Percentiles rank a stretch among this genome's conserved stretches.
These are phyloP conservation scores for Poliocrania exsul DNA, from an alignment of 2,797 vertebrate genomes.

Conservation along the genomic window DNA sequence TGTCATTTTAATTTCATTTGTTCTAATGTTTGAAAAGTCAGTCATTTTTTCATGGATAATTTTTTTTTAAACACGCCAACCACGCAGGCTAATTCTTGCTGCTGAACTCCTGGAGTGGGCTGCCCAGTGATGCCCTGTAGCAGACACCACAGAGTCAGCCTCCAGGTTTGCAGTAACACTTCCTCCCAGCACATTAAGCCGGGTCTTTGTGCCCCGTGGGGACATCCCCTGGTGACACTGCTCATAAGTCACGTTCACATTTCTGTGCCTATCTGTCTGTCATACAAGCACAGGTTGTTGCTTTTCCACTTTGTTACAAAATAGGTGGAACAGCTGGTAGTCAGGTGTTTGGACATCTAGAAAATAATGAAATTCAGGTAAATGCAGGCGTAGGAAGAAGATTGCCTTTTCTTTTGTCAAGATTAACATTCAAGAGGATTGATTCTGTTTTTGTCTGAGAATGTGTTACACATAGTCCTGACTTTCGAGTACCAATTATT, in stretches of 20 bases:
- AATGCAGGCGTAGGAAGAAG: neutral
- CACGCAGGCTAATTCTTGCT: neutral
- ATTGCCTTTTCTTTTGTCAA: neutral
- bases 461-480: neutral
- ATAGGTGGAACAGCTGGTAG: neutral
- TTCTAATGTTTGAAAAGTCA: neutral
- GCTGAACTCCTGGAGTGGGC: neutral
- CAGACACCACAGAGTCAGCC: neutral
- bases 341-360: neutral
- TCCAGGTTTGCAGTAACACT: neutral
- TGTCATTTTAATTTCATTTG: conserved; percentile 12
- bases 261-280: neutral
- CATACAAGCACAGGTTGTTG: neutral
- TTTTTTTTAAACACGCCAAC: neutral
- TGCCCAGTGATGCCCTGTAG: neutral
- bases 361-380: neutral
- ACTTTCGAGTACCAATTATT: neutral
- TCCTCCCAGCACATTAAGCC: neutral
- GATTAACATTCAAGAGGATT: neutral
- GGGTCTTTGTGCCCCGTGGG: neutral
- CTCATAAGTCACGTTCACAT: neutral
- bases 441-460: neutral
- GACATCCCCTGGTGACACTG: neutral
- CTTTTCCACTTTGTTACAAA: neutral
- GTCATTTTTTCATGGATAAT: neutral